Base-by-base conservation (phyloP, 2,888 invertebrate genomes). In the Netelia melanura region DNA sequence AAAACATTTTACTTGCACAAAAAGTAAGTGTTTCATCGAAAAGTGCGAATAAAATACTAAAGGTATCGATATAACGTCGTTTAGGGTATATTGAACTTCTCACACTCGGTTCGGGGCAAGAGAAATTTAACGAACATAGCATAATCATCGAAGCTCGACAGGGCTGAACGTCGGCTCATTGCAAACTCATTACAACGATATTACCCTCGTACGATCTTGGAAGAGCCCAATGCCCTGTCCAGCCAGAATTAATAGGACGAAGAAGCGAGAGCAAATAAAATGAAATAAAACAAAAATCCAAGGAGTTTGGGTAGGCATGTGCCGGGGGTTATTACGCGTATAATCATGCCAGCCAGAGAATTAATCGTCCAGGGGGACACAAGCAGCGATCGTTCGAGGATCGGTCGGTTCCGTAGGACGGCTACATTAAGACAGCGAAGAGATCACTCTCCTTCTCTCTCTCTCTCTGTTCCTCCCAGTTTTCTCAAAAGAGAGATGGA, bases 341-440 rank as follows among this genome's bases (percentile, higher is more conserved):
- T 38, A 85, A 82, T 85, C 79, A 79, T 71, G 79, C 79, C 81
- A 52, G 75, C 71, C 52, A 71, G 65, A 17, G 17, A 80, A 85
- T 82, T 85, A 85, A 85, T 85, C 75, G 79, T 81, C 78, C 58
- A 56, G 74, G 74, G 81, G 74, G 81, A 85, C 85, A 76, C 64
- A 71, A 21, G 62, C 17, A 21, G 44, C 56, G 72, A 83, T 67
- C 56, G 76, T 23, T 77, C 70, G 76, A 61, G 48, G 71, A 68
- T 58, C 71, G 64, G 56, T 14, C 44, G 71, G 48, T 74, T 62
- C 17, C 61, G 62, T 11, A 23, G 1, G 54, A 75, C 79, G 61
- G 78, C 71, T 79, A 71, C 43, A 81, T 84, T 80, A 82, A 71
- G 82, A 62, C 70, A 70, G 71, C 70, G 62, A 79, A 56, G 74